Conservation (phyloP, 1,140 invertebrate species). For the Augochlora pura region DNA sequence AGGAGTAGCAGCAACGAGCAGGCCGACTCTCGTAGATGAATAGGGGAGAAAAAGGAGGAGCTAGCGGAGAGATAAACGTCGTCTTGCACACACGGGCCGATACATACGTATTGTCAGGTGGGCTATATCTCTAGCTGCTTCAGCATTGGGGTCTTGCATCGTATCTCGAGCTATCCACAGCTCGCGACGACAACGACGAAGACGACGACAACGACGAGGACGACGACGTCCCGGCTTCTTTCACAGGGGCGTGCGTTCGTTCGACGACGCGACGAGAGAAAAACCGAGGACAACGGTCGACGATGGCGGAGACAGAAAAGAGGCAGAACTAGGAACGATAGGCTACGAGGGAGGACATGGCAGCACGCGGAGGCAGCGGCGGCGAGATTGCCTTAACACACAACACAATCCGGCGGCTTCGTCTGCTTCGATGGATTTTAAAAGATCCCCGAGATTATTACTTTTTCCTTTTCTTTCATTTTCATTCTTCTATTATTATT, state of each 20-base stretch:
- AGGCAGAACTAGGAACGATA: constrained; percentile 44
- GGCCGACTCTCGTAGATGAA: not conserved
- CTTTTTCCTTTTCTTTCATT: constrained; percentile 76
- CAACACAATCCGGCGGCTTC: constrained; percentile 77
- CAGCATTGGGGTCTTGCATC: not conserved
- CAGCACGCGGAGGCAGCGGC: constrained; percentile 34
- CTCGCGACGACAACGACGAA: not conserved
- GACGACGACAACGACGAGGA: not conserved
- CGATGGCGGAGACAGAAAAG: constrained; percentile 14
- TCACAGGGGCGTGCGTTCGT: constrained; percentile 31
- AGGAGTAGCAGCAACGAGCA: no score
- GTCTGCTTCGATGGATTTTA: constrained; percentile 80
- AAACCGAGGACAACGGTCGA: not conserved
- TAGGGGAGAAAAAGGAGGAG: not conserved
- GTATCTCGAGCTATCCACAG: constrained; percentile 19
- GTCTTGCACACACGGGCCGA: constrained; percentile 1
- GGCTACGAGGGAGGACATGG: constrained; percentile 10
- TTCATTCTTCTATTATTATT: constrained; percentile 79
- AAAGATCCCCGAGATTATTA: constrained; percentile 81
- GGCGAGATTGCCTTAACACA: constrained; percentile 67
- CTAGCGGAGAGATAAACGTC: constrained; percentile 17
- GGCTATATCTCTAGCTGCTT: constrained; percentile 1
- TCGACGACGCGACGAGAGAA: constrained; percentile 4
- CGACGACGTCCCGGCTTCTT: constrained; percentile 39
- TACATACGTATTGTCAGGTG: constrained; percentile 28